Conservation (phyloP, 2,888 invertebrate genomes). For the Latrodectus elegans region DNA sequence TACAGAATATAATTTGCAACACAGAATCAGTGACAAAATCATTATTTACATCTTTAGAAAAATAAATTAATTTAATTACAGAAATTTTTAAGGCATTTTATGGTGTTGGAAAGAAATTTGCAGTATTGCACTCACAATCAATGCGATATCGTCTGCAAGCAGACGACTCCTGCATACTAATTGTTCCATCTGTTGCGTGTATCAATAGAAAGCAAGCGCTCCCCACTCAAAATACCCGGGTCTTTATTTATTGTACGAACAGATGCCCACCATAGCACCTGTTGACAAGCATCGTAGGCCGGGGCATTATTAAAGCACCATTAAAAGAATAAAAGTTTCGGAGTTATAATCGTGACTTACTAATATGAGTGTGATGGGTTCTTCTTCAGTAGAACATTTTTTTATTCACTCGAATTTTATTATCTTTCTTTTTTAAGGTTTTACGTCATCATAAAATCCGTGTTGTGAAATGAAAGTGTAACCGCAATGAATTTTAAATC, state of each 20-base stretch:
- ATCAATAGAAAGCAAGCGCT: constrained; percentile 28
- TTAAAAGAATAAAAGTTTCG: constrained; percentile 44
- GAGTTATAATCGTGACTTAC: constrained; percentile 30
- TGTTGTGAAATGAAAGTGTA: too few relatives aligned
- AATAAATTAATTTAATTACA: too few relatives aligned
- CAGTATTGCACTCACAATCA: neutral
- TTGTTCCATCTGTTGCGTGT: constrained; percentile 47
- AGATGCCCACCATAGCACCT: constrained; percentile 48
- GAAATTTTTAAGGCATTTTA: too few relatives aligned
- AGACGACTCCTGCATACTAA: constrained; percentile 35
- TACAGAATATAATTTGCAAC: too few relatives aligned
- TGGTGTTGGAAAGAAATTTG: too few relatives aligned
- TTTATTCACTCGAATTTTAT: too few relatives aligned
- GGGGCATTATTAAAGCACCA: constrained; percentile 43
- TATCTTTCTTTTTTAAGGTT: too few relatives aligned
- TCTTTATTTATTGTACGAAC: constrained; percentile 19
- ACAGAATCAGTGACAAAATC: too few relatives aligned
- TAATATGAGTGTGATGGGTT: constrained; percentile 29
- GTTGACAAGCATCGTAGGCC: constrained; percentile 45
- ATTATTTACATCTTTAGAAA: too few relatives aligned
- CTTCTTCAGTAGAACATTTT: neutral
- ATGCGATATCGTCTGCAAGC: constrained; percentile 6
- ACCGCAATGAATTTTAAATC: too few relatives aligned
- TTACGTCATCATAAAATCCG: too few relatives aligned
- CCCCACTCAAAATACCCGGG: constrained; percentile 13